A percentile compares a stretch with the other conserved stretches of the same genome.
Evolutionary conservation across 1,140 invertebrate genomes (phyloP).

Genomic region (Trachymyrmex septentrionalis): DNA sequence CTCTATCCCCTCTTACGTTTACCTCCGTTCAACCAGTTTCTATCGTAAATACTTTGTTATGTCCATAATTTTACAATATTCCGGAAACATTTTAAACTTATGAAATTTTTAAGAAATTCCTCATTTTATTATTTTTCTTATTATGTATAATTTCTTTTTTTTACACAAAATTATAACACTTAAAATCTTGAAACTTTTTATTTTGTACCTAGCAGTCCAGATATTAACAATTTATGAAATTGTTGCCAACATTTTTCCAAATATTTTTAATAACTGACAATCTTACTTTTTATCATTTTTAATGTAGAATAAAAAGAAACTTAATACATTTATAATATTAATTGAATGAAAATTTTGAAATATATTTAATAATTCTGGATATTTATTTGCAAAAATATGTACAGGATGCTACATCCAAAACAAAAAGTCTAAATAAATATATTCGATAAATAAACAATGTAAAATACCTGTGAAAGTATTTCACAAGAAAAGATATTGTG

Average conservation of each 20-base stretch:
- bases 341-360: background rate
- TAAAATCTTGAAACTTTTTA: constrained; percentile 16
- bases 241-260: background rate
- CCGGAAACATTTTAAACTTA: constrained; percentile 19
- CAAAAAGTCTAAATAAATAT: background rate
- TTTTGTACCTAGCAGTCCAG: background rate
- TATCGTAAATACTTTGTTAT: constrained; percentile 7
- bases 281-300: background rate
- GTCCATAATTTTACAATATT: constrained; percentile 46
- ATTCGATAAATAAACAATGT: background rate
- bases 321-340: background rate
- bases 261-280: background rate
- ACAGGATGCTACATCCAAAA: background rate
- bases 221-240: background rate
- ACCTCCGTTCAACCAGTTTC: constrained; percentile 38
- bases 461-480: background rate
- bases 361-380: background rate
- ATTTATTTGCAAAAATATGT: background rate
- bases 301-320: background rate
- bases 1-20: constrained; percentile 43
- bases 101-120: constrained; percentile 11
- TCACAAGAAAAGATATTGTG: background rate
- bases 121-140: background rate
- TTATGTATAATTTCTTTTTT: background rate
- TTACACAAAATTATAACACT: background rate